phyloP scores from a whole-genome alignment of 2,797 vertebrate genomes.

The Emydoidea blandingii region DNA sequence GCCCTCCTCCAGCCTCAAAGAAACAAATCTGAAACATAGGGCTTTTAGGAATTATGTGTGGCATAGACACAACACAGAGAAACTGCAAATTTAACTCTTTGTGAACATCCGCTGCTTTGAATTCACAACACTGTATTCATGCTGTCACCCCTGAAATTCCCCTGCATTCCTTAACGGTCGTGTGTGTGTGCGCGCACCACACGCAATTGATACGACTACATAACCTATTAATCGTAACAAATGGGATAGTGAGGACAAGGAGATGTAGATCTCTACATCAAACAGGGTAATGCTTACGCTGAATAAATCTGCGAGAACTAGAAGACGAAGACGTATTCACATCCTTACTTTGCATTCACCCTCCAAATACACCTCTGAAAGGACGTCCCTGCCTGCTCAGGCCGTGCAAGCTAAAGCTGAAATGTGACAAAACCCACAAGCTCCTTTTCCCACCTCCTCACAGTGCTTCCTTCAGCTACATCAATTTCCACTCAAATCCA shows the following conservation, averaged over 20 bases:
- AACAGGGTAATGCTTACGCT: neutral
- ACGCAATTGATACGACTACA: neutral
- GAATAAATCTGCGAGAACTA: neutral
- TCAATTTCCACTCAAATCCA: neutral
- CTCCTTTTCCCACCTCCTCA: neutral
- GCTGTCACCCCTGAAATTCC: neutral
- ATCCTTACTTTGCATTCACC: neutral
- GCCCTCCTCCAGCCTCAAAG: neutral
- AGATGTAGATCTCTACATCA: neutral
- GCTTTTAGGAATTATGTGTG: neutral
- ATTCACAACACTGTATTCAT: neutral
- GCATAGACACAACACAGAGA: neutral
- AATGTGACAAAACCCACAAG: neutral
- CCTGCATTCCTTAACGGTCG: neutral
- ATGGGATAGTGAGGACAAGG: neutral
- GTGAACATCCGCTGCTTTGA: neutral
- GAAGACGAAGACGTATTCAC: neutral
- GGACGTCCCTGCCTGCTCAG: neutral
- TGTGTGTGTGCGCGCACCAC: neutral
- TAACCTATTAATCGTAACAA: neutral
- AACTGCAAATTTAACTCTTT: constrained; percentile 69
- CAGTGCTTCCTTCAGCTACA: neutral
- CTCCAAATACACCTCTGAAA: neutral
- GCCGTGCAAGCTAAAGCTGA: neutral
- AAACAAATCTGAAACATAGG: neutral